Evolutionary conservation across 2,113 vertebrate genomes (phyloP), one percentile per base, ranked within the genome.

Genomic region (Leucopsar rothschildi): DNA sequence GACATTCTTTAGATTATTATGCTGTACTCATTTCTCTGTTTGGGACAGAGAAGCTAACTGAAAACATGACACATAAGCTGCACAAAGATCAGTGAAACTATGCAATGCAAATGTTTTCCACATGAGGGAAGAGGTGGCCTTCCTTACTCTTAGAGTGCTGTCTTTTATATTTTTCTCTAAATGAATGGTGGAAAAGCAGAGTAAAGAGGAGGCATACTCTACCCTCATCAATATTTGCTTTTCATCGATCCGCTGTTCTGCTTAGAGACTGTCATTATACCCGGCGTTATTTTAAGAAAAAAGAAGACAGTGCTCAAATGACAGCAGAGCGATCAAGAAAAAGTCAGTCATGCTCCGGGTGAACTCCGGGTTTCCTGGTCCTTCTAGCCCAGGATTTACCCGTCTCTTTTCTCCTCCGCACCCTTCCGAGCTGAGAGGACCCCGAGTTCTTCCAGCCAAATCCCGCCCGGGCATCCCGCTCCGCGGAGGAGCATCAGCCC

Each of bases 41-140:
- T 49, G n/a, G 44, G 27, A 50, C 40, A 16, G 0, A 90, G 55
- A 82, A 68, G 28, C 55, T 69, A 82, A 69, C 88, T 72, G 35
- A 72, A 87, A 87, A 5, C 29, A 47, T 9, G 11, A 28, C 23
- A 40, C 6, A 63, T 6, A 78, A 88, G 20, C 42, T 15, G 39
- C 49, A 75, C 20, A 83, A 68, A 96, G 84, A 33, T 52, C 53
- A 15, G 57, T 35, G 82, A 73, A 96, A 85, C 93, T 96, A 93
- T 95, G 94, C 86, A 95, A 49, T 96, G 75, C 95, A 91, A 91
- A 66, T 68, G 77, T 91, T 93, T 96, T 93, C 95, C 96, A 95
- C 95, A 82, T 75, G 94, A 96, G 92, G 95, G 96, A 95, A 96
- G 89, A 95, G 90, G 93, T 61, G 70, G 45, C 92, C 69, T 85